These are phyloP conservation scores for Aphaenogaster ashmeadi DNA, from an alignment of 1,140 invertebrate genomes.

Conservation along the genomic window DNA sequence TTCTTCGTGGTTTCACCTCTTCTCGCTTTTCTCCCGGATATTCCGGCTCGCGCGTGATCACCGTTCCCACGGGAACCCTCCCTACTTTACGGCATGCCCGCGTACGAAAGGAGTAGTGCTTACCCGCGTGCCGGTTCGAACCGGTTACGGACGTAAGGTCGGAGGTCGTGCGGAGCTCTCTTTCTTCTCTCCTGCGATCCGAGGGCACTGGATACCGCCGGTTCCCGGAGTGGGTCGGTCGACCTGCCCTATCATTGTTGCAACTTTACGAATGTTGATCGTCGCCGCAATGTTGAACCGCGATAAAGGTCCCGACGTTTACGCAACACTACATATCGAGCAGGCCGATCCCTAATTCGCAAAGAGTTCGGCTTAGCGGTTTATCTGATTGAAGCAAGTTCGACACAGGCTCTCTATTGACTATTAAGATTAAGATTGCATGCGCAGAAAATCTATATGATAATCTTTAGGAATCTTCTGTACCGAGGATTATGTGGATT, in stretches of 20 bases:
- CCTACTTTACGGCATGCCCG: conserved; percentile 18
- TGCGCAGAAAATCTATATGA: neutral
- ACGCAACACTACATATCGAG: conserved; percentile 17
- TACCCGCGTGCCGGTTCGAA: conserved; percentile 67
- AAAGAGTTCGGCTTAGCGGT: neutral
- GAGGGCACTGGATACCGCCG: conserved; percentile 44
- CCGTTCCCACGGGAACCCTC: conserved; percentile 71
- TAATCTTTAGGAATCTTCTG: neutral
- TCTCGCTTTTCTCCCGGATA: conserved; percentile 45
- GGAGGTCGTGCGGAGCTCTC: conserved; percentile 67
- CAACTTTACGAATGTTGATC: conserved; percentile 71
- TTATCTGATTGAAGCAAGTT: neutral
- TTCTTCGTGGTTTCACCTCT: conserved; percentile 30
- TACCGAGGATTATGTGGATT: neutral
- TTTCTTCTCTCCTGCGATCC: conserved; percentile 34
- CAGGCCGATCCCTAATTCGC: neutral
- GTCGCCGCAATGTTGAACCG: neutral
- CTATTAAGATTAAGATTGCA: neutral
- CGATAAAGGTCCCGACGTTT: conserved; percentile 45
- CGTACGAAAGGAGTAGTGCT: conserved; percentile 53
- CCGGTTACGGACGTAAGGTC: conserved; percentile 73
- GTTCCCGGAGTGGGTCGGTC: conserved; percentile 55
- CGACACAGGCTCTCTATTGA: neutral
- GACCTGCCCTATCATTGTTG: conserved; percentile 66
- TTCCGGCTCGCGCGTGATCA: conserved; percentile 47